These are phyloP conservation scores for Rhinogobius similis DNA, from an alignment of 2,113 vertebrate species.

Conservation along the genomic window DNA sequence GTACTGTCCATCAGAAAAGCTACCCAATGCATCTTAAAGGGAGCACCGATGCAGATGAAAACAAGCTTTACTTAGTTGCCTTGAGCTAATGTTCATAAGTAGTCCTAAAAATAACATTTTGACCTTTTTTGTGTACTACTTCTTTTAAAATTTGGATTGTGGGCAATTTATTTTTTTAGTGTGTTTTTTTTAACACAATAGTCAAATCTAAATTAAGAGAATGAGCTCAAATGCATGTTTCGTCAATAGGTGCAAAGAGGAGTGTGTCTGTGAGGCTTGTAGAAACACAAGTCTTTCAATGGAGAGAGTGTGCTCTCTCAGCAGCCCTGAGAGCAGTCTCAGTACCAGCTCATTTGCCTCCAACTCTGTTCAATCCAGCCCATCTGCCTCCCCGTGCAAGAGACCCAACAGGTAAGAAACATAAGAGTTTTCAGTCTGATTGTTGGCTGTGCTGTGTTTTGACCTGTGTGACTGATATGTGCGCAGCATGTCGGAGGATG, in stretches of 20 bases:
- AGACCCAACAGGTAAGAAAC: constrained; percentile 86
- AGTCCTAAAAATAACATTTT: too few relatives aligned
- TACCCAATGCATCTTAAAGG: not conserved
- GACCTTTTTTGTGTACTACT: too few relatives aligned
- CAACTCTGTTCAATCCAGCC: constrained; percentile 88
- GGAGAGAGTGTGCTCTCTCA: constrained; percentile 92
- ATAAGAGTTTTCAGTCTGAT: not conserved
- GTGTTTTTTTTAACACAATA: too few relatives aligned
- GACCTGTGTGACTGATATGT: not conserved
- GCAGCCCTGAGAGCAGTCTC: constrained; percentile 96
- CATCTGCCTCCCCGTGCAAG: constrained; percentile 86
- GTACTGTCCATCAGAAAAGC: not conserved
- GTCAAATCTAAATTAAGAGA: not conserved
- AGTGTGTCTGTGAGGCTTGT: constrained; percentile 92
- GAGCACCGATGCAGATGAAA: not conserved
- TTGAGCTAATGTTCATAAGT: too few relatives aligned
- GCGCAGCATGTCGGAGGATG: constrained; percentile 93
- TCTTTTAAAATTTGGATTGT: not conserved
- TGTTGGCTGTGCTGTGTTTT: not conserved
- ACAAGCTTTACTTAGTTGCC: not conserved
- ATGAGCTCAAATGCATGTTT: not conserved
- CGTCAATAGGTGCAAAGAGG: constrained; percentile 84
- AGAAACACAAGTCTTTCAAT: constrained; percentile 89
- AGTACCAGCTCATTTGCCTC: constrained; percentile 90
- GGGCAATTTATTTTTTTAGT: too few relatives aligned